Percentiles rank a stretch among this genome's conserved stretches.
Conservation (phyloP, 2,113 vertebrate genomes). For the Danionella cerebrum region DNA sequence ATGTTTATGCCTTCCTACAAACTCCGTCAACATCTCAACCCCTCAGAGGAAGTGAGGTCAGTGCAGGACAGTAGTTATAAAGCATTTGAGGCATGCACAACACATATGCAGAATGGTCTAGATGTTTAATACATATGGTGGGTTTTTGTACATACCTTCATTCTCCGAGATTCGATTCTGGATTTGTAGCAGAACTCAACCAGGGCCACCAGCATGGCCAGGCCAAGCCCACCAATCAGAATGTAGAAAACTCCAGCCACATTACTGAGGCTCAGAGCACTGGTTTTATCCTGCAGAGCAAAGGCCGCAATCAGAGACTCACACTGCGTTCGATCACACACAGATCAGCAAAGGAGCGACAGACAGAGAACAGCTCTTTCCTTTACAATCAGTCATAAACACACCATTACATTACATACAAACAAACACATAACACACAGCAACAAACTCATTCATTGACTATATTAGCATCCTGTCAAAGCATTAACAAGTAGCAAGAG, state of each 20-base stretch:
- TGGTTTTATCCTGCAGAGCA: constrained; percentile 89
- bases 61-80: neutral
- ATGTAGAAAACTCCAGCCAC: constrained; percentile 98
- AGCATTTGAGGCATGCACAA: neutral
- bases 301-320: constrained; percentile 35
- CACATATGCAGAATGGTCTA: neutral
- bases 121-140: neutral
- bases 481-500: constrained; percentile 29
- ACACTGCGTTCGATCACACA: neutral
- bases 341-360: neutral
- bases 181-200: constrained; percentile 99
- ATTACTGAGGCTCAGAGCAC: constrained; percentile 93
- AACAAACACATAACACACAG: neutral
- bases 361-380: neutral
- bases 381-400: neutral
- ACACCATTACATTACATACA: neutral
- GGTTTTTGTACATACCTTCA: constrained; percentile 81
- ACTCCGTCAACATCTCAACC: constrained; percentile 19
- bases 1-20: constrained; percentile 28
- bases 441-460: neutral
- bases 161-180: constrained; percentile 86
- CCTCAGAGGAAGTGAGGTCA: constrained; percentile 15
- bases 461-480: neutral
- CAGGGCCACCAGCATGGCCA: constrained; percentile 97
- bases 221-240: constrained; percentile 91